These are phyloP conservation scores for Zeuzera pyrina DNA, from an alignment of 2,888 invertebrate genomes.

Conservation along the genomic window DNA sequence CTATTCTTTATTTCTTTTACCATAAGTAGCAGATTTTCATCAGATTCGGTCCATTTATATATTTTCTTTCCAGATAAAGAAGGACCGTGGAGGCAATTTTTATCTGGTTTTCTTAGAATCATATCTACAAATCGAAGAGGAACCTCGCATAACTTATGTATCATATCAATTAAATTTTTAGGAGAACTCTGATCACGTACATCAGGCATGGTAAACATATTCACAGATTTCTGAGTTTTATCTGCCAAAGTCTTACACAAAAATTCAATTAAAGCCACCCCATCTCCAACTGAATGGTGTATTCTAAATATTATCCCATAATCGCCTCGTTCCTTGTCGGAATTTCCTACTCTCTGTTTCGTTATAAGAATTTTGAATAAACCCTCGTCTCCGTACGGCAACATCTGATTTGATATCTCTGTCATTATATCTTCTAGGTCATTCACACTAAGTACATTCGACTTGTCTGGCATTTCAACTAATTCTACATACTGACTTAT, in stretches of 20 bases:
- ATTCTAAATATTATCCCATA: conserved; percentile 65
- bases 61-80: conserved; percentile 49
- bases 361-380: conserved; percentile 68
- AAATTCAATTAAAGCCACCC: conserved; percentile 60
- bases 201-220: conserved; percentile 23
- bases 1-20: conserved; percentile 41
- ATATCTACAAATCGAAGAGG: conserved; percentile 32
- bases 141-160: conserved; percentile 27
- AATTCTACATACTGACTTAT: conserved; percentile 56
- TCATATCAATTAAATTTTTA: conserved; percentile 24
- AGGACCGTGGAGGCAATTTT: conserved; percentile 55
- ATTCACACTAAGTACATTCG: conserved; percentile 24
- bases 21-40: conserved; percentile 39
- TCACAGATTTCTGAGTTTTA: conserved; percentile 19
- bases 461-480: conserved; percentile 34
- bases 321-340: conserved; percentile 20
- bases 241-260: conserved; percentile 59
- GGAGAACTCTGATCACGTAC: conserved; percentile 15
- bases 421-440: conserved; percentile 45
- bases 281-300: conserved; percentile 71
- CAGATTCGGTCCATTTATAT: conserved; percentile 44
- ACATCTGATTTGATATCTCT: conserved; percentile 40
- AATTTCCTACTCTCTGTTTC: conserved; percentile 26
- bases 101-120: conserved; percentile 37
- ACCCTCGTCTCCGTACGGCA: conserved; percentile 57